Evolutionary conservation across 2,888 invertebrate species (phyloP).

Genomic region (Odontomyia ornata): DNA sequence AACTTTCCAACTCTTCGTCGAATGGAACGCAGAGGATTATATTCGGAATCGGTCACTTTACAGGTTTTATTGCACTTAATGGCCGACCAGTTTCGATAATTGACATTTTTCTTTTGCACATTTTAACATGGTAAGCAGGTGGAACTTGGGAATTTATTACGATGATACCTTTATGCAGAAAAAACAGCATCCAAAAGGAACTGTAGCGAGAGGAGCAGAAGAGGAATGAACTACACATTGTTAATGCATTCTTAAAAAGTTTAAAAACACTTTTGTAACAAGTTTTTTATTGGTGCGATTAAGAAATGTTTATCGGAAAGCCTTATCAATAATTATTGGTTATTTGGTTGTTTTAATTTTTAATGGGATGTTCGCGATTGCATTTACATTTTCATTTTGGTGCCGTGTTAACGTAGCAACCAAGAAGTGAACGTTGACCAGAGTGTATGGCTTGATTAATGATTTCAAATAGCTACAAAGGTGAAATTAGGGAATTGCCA

Average conservation of each 20-base stretch:
- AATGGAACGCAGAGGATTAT: background rate
- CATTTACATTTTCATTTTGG: too few relatives aligned
- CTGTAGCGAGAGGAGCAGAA: background rate
- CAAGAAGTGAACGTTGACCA: too few relatives aligned
- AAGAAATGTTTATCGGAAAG: background rate
- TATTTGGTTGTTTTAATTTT: background rate
- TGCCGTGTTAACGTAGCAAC: too few relatives aligned
- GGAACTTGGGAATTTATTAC: slow-evolving; percentile 8
- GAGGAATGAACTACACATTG: background rate
- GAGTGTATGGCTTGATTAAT: too few relatives aligned
- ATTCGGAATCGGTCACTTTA: slow-evolving; percentile 19
- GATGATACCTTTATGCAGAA: background rate
- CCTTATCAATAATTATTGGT: background rate
- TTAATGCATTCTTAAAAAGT: background rate
- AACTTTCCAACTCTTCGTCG: too few relatives aligned
- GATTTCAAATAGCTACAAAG: too few relatives aligned
- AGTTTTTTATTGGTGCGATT: background rate
- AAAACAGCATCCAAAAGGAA: background rate
- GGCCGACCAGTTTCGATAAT: slow-evolving; percentile 28
- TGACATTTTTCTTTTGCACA: slow-evolving; percentile 28
- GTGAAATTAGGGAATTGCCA: too few relatives aligned
- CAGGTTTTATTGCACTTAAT: slow-evolving; percentile 32
- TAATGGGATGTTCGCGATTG: too few relatives aligned
- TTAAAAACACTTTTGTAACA: background rate
- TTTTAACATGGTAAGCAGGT: background rate